These are phyloP conservation scores for Tromatobia lineatoria DNA, from an alignment of 2,888 invertebrate species.

Conservation along the genomic window DNA sequence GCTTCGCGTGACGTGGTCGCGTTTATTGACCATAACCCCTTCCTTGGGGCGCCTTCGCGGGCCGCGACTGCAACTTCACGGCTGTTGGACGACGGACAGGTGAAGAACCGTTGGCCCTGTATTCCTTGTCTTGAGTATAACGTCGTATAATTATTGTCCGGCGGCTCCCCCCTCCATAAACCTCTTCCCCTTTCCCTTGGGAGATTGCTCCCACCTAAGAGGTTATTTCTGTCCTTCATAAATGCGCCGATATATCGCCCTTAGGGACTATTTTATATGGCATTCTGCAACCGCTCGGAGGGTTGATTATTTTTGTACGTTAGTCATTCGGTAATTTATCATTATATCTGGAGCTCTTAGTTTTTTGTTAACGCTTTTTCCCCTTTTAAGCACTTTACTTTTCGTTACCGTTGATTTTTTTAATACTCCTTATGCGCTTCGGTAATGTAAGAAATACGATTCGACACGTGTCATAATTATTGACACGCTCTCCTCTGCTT, in stretches of 20 bases:
- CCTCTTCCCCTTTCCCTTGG: not conserved
- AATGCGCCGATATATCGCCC: not conserved
- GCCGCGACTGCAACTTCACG: constrained; percentile 79
- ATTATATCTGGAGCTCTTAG: no score
- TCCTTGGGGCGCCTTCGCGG: constrained; percentile 74
- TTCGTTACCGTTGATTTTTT: no score
- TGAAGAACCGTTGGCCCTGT: constrained; percentile 51
- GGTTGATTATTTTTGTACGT: no score
- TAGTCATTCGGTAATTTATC: no score
- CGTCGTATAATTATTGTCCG: constrained; percentile 52
- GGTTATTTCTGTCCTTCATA: constrained; percentile 4
- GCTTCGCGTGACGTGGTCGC: constrained; percentile 83
- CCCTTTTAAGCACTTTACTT: no score
- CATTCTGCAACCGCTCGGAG: not conserved
- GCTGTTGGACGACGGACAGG: constrained; percentile 71
- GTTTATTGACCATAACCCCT: constrained; percentile 86
- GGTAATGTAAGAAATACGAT: no score
- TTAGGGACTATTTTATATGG: no score
- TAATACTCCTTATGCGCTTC: no score
- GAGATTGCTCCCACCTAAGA: constrained; percentile 19
- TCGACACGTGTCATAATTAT: no score
- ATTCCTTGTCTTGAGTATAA: constrained; percentile 36
- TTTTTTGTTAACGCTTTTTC: no score
- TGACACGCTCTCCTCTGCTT: no score
- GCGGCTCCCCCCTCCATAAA: not conserved